Base-by-base conservation (phyloP, 2,113 vertebrate species). In the Marmota monax region DNA sequence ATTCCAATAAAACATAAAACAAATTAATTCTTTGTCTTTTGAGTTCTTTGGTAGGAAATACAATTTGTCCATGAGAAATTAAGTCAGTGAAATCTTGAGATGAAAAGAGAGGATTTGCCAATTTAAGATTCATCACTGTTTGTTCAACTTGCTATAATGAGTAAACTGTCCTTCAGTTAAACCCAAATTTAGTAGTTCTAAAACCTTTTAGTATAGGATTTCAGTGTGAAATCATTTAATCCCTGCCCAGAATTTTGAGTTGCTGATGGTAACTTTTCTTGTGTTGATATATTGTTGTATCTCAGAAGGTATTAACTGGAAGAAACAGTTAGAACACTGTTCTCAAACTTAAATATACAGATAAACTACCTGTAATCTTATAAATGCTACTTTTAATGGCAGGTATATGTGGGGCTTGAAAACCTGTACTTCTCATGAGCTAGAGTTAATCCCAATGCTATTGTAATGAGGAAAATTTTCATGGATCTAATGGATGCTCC, bases 251-350 rank as follows among this genome's bases (percentile, higher is more conserved):
- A 99, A 67, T 98, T 99, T 79, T 14, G 1, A n/a, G 13, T 92
- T 14, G 98, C 99, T 0, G 98, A 99, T 97, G 99, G 99, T 53
- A 99, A 58, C 98, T 69, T 97, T 99, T 85, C 95, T 99, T 79
- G 98, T 99, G 9, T 97, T 99, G 92, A 99, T 99, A 98, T 99
- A 98, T 53, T 99, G 99, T 0, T 98, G 98, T 39, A 85, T 97
- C 85, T 97, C 91, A 87, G 97, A 97, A 18, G 93, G 32, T 23
- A 89, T 99, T 56, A 96, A 93, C 0, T 99, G 99, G 13, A 97
- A 98, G 25, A 48, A 98, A 10, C 84, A 80, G n/a, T 45, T 73
- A 53, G 0, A 0, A 0, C 16, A 37, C 3, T 61, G 29, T 78
- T 89, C 39, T 37, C 10, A 70, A 84, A 27, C 27, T 76, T 23